Evolutionary conservation across 1,140 invertebrate genomes (phyloP), one percentile per base, ranked within the genome.

Genomic region (Saccostrea glomerata): DNA sequence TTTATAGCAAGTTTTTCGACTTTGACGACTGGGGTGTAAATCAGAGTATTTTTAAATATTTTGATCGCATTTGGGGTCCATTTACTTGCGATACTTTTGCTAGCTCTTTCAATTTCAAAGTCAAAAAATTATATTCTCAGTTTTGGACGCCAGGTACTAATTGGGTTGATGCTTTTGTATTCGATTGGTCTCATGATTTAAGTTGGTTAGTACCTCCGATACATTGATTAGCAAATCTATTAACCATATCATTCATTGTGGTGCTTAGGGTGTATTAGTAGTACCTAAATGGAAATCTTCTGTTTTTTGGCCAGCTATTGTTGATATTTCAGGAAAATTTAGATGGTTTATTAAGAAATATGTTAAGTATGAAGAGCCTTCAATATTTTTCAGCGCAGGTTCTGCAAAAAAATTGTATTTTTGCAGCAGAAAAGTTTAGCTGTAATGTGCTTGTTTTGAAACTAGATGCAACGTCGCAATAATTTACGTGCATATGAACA

Each of bases 91-190:
- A 47, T 6, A 47, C 47, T 47, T 47, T 47, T 47, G 1, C 70
- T 15, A 77, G 25, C 77, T 15, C 2, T 15, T 66, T 86, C n/a
- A 90, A 88, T 36, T 47, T 40, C 13, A 90, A 86, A 54, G 17
- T 86, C 20, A 55, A 86, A 0, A 82, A 56, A 17, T 77, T 90
- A 23, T 88, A 84, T 88, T 88, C 85, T 0, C n/a, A 11, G 3
- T 77, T 63, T 84, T 89, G 84, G 84, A 83, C n/a, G 47, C 47
- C 47, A 47, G 47, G 47, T 47, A 7, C 47, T 1, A 25, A 3
- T 12, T 66, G 89, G 20, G 84, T 90, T 36, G 85, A 90, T 84
- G 82, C 84, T 20, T 90, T 90, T 47, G 77, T 85, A 2, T 84
- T 86, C 25, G 66, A 88, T 36, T 87, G 89, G 89, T 63, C 84